Evolutionary conservation across 2,888 invertebrate species (phyloP), one percentile per base, ranked within the genome.

Genomic region (Dascillus cervinus): DNA sequence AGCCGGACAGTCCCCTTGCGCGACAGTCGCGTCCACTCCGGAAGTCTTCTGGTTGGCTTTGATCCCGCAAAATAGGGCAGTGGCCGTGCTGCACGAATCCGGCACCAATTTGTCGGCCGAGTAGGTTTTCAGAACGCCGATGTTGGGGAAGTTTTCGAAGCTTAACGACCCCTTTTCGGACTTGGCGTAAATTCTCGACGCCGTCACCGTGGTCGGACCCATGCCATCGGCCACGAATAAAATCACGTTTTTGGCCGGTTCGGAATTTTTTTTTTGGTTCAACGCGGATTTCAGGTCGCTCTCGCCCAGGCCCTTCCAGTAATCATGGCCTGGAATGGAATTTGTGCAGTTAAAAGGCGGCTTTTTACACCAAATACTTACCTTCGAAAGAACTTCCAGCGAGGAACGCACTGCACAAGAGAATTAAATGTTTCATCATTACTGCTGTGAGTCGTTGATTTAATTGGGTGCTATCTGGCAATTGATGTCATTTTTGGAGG

Each of bases 161-260:
- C 73, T 65, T 26, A 92, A 68, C 39, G 73, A 66, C 24, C 82
- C 80, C 12, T 72, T 73, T 56, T 90, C 90, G 0, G 83, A 82
- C 19, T 75, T 79, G 27, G 76, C 79, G 60, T 81, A 81, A 32
- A 91, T 86, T 49, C 92, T 72, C 0, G 87, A 76, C 0, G 87
- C 83, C 0, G 90, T 86, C 25, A 86, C 73, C 0, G 91, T 90
- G 40, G 85, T 80, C 0, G 83, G 73, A 0, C 90, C 90, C 90
- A 92, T 89, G 2, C 92, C 94, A 55, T 94, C 92, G 0, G 91
- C 92, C 3, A 94, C 66, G 56, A 91, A 90, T 0, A 92, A 49
- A 27, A 92, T 81, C 1, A 90, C 79, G 58, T 91, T 92, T 60
- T 79, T 85, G 0, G 91, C 90, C 3, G 36, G 22, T 2, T 46